Base-by-base conservation (phyloP, 2,888 invertebrate species). In the Drosophila anceps region DNA sequence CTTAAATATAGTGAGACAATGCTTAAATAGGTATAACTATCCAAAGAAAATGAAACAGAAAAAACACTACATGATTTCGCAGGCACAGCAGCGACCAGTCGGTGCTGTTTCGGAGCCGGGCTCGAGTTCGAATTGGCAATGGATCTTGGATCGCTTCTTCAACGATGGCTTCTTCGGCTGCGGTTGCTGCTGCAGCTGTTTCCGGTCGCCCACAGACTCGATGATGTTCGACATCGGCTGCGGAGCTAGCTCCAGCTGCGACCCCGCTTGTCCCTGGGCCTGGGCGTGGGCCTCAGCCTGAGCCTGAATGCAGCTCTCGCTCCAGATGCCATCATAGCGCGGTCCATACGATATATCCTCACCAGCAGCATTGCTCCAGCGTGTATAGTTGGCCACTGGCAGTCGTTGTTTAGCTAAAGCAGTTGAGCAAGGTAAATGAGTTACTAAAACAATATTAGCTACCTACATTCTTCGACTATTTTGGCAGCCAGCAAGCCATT, bases 291-390 rank as follows among this genome's bases (percentile, higher is more conserved):
- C 20, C 51, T 35, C 20, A 9, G 18, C 37, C 6, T 53, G 53
- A 4, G 18, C 37, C 8, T 50, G 61, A 2, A 57, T n/a, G 62
- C 33, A 54, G 39, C 48, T 57, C 59, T 84, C 84, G 33, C 75
- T 77, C 84, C 84, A 84, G 27, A 90, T 84, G 63, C 63, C 60
- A 41, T 84, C 84, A 35, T 73, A 85, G 7, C 68, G 87, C 1
- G 71, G 58, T 10, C 84, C 84, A 46, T 60, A 83, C 9, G 84
- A 69, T 6, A 57, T 35, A 8, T 73, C 55, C 24, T 72, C 75
- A 4, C 39, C 41, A 3, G 63, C 20, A 9, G 63, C 77, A 10
- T 58, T 71, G 68, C 81, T 86, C 84, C 84, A 84, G 27, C 57
- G 53, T 7, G 69, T 59, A 41, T 68, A 80, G 46, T 20, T 51